Conservation (phyloP, 1,140 invertebrate species). For the Papilio polyxenes region DNA sequence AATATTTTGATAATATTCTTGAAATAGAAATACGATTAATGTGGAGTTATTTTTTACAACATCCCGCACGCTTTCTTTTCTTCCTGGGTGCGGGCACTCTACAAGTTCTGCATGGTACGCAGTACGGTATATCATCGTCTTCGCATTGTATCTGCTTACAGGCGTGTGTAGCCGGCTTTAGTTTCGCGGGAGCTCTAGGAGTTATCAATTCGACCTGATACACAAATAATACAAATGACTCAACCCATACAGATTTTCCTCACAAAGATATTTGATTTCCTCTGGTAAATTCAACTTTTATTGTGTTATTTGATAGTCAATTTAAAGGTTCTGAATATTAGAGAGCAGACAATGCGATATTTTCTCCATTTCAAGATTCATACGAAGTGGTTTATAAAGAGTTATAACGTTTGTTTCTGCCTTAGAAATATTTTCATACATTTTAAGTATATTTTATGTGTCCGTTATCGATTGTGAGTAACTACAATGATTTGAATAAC, state of each 20-base stretch:
- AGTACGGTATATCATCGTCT: constrained; percentile 61
- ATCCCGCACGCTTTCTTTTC: constrained; percentile 41
- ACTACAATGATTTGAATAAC: background rate
- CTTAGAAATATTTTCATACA: background rate
- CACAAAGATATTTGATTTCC: constrained; percentile 20
- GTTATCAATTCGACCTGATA: constrained; percentile 68
- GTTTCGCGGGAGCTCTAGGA: constrained; percentile 67
- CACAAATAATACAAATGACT: constrained; percentile 13
- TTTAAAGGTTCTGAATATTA: background rate
- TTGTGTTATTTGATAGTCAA: constrained; percentile 14
- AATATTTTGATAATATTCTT: background rate
- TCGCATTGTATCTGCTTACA: constrained; percentile 74
- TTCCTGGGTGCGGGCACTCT: constrained; percentile 50
- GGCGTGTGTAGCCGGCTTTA: constrained; percentile 60
- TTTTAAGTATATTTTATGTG: background rate
- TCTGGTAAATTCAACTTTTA: background rate
- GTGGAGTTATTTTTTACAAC: constrained; percentile 23
- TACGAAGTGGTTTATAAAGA: background rate
- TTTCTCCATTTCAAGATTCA: constrained; percentile 11
- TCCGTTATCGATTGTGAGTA: background rate
- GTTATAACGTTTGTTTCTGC: background rate
- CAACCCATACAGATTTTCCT: background rate
- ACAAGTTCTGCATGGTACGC: constrained; percentile 58
- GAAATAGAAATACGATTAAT: background rate
- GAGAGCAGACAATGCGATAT: background rate